Evolutionary conservation across 2,888 invertebrate genomes (phyloP).

Genomic region (Hyalella azteca): DNA sequence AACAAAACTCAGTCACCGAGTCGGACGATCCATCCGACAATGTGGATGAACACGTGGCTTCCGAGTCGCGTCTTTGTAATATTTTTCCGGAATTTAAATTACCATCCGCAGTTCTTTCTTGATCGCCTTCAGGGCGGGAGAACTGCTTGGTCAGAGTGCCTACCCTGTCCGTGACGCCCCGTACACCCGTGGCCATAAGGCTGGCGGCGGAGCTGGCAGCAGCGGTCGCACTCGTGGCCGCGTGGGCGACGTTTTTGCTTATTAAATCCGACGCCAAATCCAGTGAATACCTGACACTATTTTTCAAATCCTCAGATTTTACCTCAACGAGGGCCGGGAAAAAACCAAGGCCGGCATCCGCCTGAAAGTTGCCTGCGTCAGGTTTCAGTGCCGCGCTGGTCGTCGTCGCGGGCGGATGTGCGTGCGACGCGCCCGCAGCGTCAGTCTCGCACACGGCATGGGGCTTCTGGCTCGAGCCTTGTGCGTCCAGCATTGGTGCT

Average conservation of each 20-base stretch:
- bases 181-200: slow-evolving; percentile 77
- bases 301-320: background rate
- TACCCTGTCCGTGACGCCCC: slow-evolving; percentile 76
- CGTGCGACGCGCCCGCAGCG: background rate
- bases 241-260: slow-evolving; percentile 72
- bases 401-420: background rate
- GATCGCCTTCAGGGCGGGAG: slow-evolving; percentile 75
- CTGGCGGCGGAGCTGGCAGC: slow-evolving; percentile 62
- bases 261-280: slow-evolving; percentile 67
- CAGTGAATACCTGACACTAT: slow-evolving; percentile 37
- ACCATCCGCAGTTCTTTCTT: slow-evolving; percentile 61
- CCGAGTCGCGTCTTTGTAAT: slow-evolving; percentile 62
- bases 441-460: background rate
- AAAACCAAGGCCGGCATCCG: background rate
- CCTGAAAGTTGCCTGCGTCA: background rate
- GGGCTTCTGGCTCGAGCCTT: background rate
- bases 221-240: slow-evolving; percentile 43
- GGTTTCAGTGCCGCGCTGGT: background rate
- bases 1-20: background rate
- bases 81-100: background rate
- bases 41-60: slow-evolving; percentile 49
- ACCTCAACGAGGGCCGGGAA: too few relatives aligned
- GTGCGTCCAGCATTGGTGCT: slow-evolving; percentile 62
- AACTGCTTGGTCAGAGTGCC: slow-evolving; percentile 76
- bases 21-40: background rate